These are phyloP conservation scores for Theropithecus gelada DNA, from an alignment of 2,113 vertebrate genomes.

Conservation along the genomic window DNA sequence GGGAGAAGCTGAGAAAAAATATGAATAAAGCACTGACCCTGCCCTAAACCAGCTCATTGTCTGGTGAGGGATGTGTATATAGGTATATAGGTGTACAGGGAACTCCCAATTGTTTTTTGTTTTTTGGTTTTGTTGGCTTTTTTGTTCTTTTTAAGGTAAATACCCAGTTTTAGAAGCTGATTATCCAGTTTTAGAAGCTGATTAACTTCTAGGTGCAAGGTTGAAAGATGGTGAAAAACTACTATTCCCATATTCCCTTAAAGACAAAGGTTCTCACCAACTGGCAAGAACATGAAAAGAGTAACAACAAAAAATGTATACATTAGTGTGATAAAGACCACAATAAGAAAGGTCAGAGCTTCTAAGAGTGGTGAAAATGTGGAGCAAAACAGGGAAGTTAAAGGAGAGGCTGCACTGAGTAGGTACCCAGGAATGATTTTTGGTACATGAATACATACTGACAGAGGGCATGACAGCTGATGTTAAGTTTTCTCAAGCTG, in stretches of 20 bases:
- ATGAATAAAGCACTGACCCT: not conserved
- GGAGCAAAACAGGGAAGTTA: not conserved
- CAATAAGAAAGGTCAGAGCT: slow-evolving; percentile 7
- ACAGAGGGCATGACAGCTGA: not conserved
- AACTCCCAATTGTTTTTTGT: not conserved
- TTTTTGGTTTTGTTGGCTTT: too few species aligned
- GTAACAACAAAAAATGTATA: not conserved
- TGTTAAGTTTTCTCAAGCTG: not conserved
- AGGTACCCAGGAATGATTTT: not conserved
- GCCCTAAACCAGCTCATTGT: not conserved
- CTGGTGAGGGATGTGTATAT: not conserved
- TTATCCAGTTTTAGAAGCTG: not conserved
- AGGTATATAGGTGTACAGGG: not conserved
- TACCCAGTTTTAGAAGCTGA: not conserved
- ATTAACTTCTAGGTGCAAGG: not conserved
- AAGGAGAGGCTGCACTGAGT: not conserved
- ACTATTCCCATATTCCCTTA: not conserved
- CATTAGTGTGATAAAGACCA: not conserved
- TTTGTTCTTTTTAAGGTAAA: not conserved
- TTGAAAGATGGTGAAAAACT: not conserved
- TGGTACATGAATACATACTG: not conserved
- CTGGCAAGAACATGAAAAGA: not conserved
- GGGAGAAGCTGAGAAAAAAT: not conserved
- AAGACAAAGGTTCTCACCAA: not conserved
- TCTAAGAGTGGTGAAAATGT: not conserved